Base-by-base conservation (phyloP, 1,140 invertebrate species). In the Eumeta japonica region DNA sequence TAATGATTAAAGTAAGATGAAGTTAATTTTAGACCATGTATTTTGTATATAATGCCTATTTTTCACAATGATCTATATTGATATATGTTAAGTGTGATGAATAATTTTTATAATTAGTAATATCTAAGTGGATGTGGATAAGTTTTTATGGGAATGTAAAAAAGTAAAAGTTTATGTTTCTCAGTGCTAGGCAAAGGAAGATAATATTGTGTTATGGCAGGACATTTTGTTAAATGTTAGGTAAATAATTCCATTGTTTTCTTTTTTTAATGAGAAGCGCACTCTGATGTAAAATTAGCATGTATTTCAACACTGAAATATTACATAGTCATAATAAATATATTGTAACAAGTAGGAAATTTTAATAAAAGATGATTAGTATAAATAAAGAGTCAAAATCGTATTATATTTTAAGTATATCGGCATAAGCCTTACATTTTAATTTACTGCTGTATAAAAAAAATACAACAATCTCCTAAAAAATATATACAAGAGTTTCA, bases 341-440 rank as follows among this genome's bases (percentile, higher is more conserved):
- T 58, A 60, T 58, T 65, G 51, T 64, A 59, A 59, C 63, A 66
- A 50, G 63, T 63, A 60, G 47, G 58, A 52, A 43, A 60, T 62
- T 72, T 62, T 62, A 63, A 61, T 58, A 37, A 58, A 61, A 53
- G 58, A 53, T 52, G 56, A 52, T 24, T 64, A 64, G 46, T 43
- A 47, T 63, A 63, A 51, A 35, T 50, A 59, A 56, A 61, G 55
- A 72, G 67, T 65, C 62, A 59, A 59, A 66, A 62, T 66, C 65
- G 56, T 72, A 68, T 67, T 64, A 55, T 64, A 58, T 67, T 62
- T 64, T 67, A 67, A 68, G 55, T 49, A 55, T 68, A 62, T 55
- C 50, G 46, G 50, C 54, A 45, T 60, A 52, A 57, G 50, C 49
- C 63, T 48, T 63, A 62, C 64, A 56, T 53, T 59, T 49, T 65